phyloP scores from a whole-genome alignment of 2,113 vertebrate species.

The Rhabdomys dilectus region DNA sequence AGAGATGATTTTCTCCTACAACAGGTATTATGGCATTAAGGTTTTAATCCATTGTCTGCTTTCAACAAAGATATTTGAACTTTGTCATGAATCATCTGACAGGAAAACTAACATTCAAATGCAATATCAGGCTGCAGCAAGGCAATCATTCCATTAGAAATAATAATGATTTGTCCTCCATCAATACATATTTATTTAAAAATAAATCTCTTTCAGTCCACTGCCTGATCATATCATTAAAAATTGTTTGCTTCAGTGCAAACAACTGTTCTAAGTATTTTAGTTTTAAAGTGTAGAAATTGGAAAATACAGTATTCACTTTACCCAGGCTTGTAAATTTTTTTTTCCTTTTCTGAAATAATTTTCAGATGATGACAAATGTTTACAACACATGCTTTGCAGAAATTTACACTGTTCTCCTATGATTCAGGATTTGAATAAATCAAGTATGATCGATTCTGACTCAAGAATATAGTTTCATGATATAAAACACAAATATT shows the following conservation, averaged over 20 bases:
- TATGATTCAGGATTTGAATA: not conserved
- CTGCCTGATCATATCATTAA: not conserved
- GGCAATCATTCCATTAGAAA: not conserved
- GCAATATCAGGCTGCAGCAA: no score
- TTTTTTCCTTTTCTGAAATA: not conserved
- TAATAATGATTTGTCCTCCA: not conserved
- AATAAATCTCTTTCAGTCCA: not conserved
- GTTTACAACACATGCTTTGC: not conserved
- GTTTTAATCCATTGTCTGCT: not conserved
- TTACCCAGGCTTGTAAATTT: not conserved
- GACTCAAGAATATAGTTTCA: not conserved
- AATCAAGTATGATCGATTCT: not conserved
- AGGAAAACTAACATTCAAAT: not conserved
- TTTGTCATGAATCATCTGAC: not conserved
- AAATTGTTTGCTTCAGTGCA: not conserved
- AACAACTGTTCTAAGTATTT: not conserved
- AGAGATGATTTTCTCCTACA: not conserved
- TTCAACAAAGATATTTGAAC: not conserved
- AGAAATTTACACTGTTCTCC: not conserved
- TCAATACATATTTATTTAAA: not conserved
- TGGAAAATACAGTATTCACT: not conserved
- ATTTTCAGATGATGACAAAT: not conserved
- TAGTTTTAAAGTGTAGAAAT: not conserved
- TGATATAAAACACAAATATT: not conserved
- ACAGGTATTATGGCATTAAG: not conserved